Conservation (phyloP, 2,888 invertebrate genomes). For the Rapana venosa region DNA sequence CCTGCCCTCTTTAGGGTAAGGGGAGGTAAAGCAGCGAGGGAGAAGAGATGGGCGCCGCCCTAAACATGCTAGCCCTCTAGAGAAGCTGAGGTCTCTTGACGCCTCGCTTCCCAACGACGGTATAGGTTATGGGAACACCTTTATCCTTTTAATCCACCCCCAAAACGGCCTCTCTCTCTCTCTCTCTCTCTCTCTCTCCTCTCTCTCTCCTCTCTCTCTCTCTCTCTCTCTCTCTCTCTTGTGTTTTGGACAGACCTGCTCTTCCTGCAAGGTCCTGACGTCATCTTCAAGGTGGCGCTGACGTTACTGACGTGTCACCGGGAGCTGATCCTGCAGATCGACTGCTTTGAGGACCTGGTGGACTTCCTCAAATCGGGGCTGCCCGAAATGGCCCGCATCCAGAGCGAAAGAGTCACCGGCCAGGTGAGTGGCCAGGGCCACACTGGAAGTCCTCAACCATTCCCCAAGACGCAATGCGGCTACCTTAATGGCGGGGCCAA, state of each 20-base stretch:
- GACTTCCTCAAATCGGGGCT: conserved; percentile 90
- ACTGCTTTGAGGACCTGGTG: conserved; percentile 95
- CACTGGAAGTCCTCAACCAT: not conserved
- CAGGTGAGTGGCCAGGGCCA: conserved; percentile 81
- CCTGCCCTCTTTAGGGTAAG: no score
- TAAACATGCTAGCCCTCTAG: no score
- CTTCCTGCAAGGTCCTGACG: conserved; percentile 92
- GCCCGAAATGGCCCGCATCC: conserved; percentile 78
- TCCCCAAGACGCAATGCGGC: not conserved
- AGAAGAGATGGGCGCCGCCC: no score
- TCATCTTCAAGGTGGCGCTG: conserved; percentile 92
- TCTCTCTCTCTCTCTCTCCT: no score
- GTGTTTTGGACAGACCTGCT: conserved; percentile 87
- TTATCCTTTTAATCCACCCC: no score
- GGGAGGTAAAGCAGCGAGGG: no score
- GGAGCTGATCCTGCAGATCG: conserved; percentile 89
- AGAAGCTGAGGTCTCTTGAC: no score
- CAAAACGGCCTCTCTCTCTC: no score
- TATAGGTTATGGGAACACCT: no score
- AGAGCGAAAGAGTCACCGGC: conserved; percentile 90
- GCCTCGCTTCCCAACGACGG: no score
- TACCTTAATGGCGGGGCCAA: not conserved
- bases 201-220: no score
- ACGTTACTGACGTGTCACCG: conserved; percentile 90
- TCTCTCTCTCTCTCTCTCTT: no score